Base-by-base conservation (phyloP, 2,888 invertebrate genomes). In the Mythimna vitellina region DNA sequence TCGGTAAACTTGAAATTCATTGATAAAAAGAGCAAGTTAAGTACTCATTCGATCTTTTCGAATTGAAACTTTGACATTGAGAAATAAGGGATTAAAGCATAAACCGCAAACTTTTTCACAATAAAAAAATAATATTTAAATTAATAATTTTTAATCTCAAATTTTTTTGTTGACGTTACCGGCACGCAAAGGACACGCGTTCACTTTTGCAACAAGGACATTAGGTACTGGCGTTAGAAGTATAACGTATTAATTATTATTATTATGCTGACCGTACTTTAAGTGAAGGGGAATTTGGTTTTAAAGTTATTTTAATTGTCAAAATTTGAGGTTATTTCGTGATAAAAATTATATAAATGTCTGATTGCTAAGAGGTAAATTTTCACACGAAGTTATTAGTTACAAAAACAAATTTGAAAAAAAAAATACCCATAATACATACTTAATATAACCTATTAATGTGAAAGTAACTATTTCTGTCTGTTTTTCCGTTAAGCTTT, bases 151-250 rank as follows among this genome's bases (percentile, higher is more conserved):
- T 17, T 7, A 54, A 8, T 61, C 22, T 53, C 12, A 17, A 42
- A 14, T 54, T 78, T 84, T 83, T 81, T 84, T 67, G 69, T 25
- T 66, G 78, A 78, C 80, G 78, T 78, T 88, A 86, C 87, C 35
- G 22, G 35, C 60, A 57, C 42, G 66, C 58, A 54, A 90, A 90
- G 90, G 89, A 90, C 91, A 89, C 9, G 88, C 91, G 84, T 91
- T 91, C 91, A 87, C 91, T 91, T 91, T 89, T 89, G 86, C 81
- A 66, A 76, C 91, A 91, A 91, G 91, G 91, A 88, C 90, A 83
- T 65, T 78, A 51, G 35, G 80, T 85, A 83, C 78, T 65, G 60
- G 70, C 61, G 46, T 79, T 82, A 83, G 81, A 81, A 76, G 70
- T 75, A 70, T 71, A 73, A 49, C 63, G 29, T 78, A 22, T 72